A percentile compares a stretch with the other conserved stretches of the same genome.
These are phyloP conservation scores for Bubalus kerabau DNA, from an alignment of 2,113 vertebrate species.

Conservation along the genomic window DNA sequence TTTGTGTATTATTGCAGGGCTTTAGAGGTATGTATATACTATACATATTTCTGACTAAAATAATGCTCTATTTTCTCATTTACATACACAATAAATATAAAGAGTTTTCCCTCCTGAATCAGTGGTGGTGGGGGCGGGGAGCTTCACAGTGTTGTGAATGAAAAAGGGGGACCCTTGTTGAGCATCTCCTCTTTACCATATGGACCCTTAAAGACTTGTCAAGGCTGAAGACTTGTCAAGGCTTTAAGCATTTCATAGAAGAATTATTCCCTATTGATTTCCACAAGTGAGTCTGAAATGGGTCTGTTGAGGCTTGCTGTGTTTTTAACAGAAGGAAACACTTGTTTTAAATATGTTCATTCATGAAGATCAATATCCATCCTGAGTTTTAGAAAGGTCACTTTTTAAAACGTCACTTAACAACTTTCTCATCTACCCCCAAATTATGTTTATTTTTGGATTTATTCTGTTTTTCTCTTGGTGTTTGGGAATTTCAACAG, in stretches of 20 bases:
- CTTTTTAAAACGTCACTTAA: conserved; percentile 14
- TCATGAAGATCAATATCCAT: conserved; percentile 28
- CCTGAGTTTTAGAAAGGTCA: neutral
- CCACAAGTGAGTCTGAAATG: neutral
- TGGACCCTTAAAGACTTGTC: neutral
- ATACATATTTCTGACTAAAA: neutral
- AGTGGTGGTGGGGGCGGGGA: too few relatives aligned
- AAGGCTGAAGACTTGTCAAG: neutral
- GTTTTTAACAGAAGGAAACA: conserved; percentile 9
- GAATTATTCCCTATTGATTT: neutral
- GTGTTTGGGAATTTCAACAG: conserved; percentile 45
- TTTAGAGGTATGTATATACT: neutral
- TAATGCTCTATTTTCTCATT: neutral
- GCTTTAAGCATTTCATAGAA: neutral
- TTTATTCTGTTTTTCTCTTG: neutral
- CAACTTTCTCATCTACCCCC: neutral
- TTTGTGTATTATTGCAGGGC: neutral
- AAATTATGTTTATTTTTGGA: conserved; percentile 26
- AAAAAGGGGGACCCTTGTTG: neutral
- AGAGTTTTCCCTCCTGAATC: neutral
- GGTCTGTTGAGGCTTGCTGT: neutral
- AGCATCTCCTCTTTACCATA: neutral
- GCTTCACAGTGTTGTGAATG: neutral
- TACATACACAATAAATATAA: neutral
- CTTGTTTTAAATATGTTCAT: conserved; percentile 30